Evolutionary conservation across 2,797 vertebrate genomes (phyloP), one percentile per base, ranked within the genome.

Genomic region (Smutsia gigantea): DNA sequence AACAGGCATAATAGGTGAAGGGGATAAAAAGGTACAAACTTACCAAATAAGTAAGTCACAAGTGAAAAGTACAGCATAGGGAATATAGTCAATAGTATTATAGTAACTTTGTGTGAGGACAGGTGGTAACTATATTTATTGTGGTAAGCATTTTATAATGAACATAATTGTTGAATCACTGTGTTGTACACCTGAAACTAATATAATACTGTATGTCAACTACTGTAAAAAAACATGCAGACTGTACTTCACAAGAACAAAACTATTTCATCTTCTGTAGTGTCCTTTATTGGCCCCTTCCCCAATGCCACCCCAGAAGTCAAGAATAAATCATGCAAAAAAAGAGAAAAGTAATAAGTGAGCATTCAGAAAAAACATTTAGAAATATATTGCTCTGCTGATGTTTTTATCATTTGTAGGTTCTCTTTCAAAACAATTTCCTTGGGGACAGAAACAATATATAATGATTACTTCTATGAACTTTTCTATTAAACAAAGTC

Each of bases 371-470:
- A 74, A 85, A 71, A 11, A 42, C 4, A 78, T 6, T 46, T 8
- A 78, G 37, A 81, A 89, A 83, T 25, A 79, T 0, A 55, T 17
- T 5, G 4, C 6, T 78, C 74, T 72, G 74, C 19, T 83, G 71
- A 9, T 27, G 59, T 68, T 57, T 90, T 77, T 74, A 34, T 87
- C 39, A 46, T 87, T 63, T 25, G 37, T 12, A 81, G 4, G 2
- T 61, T 75, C 61, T 66, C 84, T 77, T 90, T 72, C 79, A 89
- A 68, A 94, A 57, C 9, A 46, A 79, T 57, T 39, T 91, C 69
- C 87, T 94, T 82, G 14, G 11, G 77, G 51, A 82, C 11, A 74
- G 87, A 94, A 94, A 84, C 49, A 61, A 89, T 14, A 78, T 7
- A 55, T 37, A 51, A 42, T 3, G 42, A 74, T 74, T 77, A 87